These are phyloP conservation scores for Drosophila novamexicana DNA, from an alignment of 1,140 invertebrate species.

Conservation along the genomic window DNA sequence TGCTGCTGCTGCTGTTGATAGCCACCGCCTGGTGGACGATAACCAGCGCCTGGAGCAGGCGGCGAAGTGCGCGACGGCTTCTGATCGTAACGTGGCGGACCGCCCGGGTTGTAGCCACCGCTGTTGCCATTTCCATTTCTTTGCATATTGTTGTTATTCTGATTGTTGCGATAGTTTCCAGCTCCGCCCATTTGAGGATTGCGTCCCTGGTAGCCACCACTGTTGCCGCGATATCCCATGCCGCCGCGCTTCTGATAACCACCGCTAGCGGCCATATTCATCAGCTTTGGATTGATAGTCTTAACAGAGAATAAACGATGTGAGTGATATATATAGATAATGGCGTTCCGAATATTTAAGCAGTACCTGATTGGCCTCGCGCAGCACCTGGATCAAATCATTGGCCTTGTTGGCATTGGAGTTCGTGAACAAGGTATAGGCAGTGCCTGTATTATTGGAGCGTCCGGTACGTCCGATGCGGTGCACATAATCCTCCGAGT, in stretches of 20 bases:
- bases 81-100: constrained; percentile 62
- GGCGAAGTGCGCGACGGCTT: constrained; percentile 62
- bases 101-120: constrained; percentile 40
- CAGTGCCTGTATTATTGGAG: constrained; percentile 96
- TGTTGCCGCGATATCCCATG: constrained; percentile 62
- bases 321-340: not conserved
- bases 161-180: constrained; percentile 67
- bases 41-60: constrained; percentile 51
- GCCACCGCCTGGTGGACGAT: constrained; percentile 55
- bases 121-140: constrained; percentile 49
- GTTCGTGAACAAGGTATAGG: constrained; percentile 99
- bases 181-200: constrained; percentile 68
- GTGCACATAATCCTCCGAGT: constrained; percentile 99
- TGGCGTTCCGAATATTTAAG: no score
- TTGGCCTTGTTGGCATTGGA: constrained; percentile 96
- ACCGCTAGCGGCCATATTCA: constrained; percentile 85
- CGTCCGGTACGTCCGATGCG: constrained; percentile 99
- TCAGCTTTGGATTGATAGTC: constrained; percentile 86
- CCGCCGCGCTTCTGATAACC: constrained; percentile 80
- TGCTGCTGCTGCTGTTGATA: constrained; percentile 50
- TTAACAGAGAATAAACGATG: constrained; percentile 45
- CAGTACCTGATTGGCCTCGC: constrained; percentile 96
- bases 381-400: constrained; percentile 95
- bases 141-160: constrained; percentile 58
- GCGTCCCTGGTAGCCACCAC: constrained; percentile 66